These are phyloP conservation scores for Caenorhabditis tropicalis DNA, from an alignment of 1,140 invertebrate species.

Conservation along the genomic window DNA sequence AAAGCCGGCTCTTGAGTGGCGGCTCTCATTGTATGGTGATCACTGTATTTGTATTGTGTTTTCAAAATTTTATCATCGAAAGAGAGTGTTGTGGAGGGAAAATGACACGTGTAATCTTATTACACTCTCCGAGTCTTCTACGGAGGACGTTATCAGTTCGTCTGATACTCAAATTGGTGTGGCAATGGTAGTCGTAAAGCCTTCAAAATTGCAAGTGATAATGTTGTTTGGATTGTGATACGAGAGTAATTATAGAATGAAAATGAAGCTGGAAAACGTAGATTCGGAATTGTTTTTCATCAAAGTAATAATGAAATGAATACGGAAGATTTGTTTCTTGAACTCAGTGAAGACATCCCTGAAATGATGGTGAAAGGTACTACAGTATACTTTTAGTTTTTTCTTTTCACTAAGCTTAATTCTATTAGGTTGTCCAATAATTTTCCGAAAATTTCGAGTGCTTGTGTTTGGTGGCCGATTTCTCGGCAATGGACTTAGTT, in stretches of 20 bases:
- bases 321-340: too few species aligned
- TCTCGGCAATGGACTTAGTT: too few species aligned
- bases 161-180: slow-evolving; percentile 5
- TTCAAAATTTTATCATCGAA: background rate
- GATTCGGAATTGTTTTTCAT: too few species aligned
- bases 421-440: too few species aligned
- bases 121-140: background rate
- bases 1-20: background rate
- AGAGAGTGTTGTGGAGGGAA: background rate
- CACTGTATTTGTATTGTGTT: slow-evolving; percentile 19
- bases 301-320: background rate
- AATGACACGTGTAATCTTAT: slow-evolving; percentile 15
- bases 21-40: background rate
- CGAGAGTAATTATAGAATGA: background rate
- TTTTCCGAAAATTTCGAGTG: too few species aligned
- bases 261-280: background rate
- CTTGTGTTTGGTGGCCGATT: too few species aligned
- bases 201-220: slow-evolving; percentile 41
- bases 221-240: slow-evolving; percentile 20
- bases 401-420: too few species aligned
- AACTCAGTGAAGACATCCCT: too few species aligned
- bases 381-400: too few species aligned
- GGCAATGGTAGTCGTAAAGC: slow-evolving; percentile 39
- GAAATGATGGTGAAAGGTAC: too few species aligned
- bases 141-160: background rate